Percentiles rank a stretch among this genome's conserved stretches.
Conservation (phyloP, 2,113 vertebrate species). For the Pogonocichla stellata region DNA sequence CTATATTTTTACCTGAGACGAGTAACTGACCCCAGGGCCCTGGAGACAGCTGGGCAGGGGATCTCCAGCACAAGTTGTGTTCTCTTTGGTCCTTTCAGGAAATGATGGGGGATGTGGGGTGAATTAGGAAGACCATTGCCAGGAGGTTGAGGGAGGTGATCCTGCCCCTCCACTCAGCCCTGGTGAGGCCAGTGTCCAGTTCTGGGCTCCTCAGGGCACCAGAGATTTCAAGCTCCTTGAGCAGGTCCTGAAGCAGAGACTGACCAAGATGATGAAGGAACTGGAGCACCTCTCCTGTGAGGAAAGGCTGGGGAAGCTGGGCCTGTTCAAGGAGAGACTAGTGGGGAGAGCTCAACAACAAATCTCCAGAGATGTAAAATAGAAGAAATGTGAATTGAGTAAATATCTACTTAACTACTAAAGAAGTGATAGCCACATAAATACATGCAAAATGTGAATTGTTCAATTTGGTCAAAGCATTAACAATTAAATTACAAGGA, state of each 20-base stretch:
- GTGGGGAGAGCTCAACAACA: neutral
- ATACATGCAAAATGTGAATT: neutral
- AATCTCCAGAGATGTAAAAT: neutral
- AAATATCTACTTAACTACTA: neutral
- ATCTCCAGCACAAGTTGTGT: neutral
- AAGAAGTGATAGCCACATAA: neutral
- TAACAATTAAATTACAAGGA: neutral
- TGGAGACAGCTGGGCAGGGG: neutral
- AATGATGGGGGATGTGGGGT: too few species aligned
- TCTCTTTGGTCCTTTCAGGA: neutral
- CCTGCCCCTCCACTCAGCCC: neutral
- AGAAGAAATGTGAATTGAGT: neutral
- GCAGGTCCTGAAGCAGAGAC: neutral
- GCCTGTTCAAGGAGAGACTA: neutral
- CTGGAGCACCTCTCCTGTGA: neutral
- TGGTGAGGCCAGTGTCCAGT: too few species aligned
- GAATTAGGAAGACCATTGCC: neutral
- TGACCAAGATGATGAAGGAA: neutral
- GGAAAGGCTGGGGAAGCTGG: neutral
- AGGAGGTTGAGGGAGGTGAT: neutral
- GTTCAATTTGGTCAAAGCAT: neutral
- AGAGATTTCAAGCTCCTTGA: neutral
- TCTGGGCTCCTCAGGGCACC: neutral
- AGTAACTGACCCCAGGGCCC: accelerated
- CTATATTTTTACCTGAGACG: neutral